A percentile compares a stretch with the other conserved stretches of the same genome.
Conservation (phyloP, 1,140 invertebrate genomes). For the Spodoptera frugiperda region DNA sequence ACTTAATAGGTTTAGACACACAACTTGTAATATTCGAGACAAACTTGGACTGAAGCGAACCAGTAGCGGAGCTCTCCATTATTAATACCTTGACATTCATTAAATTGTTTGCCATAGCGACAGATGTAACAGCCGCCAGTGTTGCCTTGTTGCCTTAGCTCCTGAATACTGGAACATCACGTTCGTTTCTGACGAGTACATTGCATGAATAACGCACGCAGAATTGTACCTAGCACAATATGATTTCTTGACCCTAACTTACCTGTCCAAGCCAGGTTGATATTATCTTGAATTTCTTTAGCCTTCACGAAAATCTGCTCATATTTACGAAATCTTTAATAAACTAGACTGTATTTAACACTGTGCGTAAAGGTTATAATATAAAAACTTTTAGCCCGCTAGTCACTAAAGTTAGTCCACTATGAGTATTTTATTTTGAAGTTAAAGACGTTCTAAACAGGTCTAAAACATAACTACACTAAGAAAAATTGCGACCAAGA, state of each 20-base stretch:
- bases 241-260: too few relatives aligned
- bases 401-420: too few relatives aligned
- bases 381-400: too few relatives aligned
- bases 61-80: background rate
- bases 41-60: constrained; percentile 27
- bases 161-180: constrained; percentile 7
- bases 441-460: too few relatives aligned
- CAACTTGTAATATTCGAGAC: constrained; percentile 29
- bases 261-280: too few relatives aligned
- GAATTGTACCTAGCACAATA: background rate
- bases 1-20: constrained; percentile 24
- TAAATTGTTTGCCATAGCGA: constrained; percentile 29
- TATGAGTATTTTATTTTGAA: too few relatives aligned
- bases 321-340: too few relatives aligned
- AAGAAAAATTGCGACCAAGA: background rate
- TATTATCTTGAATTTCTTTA: too few relatives aligned
- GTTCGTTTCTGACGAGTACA: constrained; percentile 7
- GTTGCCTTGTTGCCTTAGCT: background rate
- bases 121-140: constrained; percentile 6
- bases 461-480: too few relatives aligned
- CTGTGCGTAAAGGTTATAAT: too few relatives aligned
- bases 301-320: too few relatives aligned
- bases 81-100: constrained; percentile 34
- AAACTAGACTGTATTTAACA: too few relatives aligned
- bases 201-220: background rate